phyloP scores from a whole-genome alignment of 2,888 invertebrate genomes.

The Panopea generosa region DNA sequence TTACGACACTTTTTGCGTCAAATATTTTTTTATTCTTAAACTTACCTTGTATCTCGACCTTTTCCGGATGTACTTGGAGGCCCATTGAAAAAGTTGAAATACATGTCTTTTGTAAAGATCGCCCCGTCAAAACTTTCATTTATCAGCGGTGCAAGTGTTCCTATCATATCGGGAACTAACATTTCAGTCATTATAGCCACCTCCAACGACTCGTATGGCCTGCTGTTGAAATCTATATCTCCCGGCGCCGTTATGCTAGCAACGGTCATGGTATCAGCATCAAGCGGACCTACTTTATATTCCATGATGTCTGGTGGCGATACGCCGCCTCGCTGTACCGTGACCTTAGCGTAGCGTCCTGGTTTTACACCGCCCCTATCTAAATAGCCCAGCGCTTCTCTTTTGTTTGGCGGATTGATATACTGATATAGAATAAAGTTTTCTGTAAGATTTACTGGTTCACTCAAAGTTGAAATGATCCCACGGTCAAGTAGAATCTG shows the following conservation, averaged over 20 bases:
- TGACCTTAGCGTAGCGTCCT: slow-evolving; percentile 62
- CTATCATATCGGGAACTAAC: slow-evolving; percentile 38
- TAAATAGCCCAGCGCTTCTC: slow-evolving; percentile 56
- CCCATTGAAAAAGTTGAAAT: slow-evolving; percentile 51
- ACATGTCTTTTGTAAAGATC: slow-evolving; percentile 54
- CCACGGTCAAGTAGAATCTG: slow-evolving; percentile 31
- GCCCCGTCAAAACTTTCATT: slow-evolving; percentile 68
- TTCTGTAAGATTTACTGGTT: slow-evolving; percentile 45
- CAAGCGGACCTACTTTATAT: slow-evolving; percentile 70
- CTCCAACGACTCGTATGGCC: slow-evolving; percentile 67
- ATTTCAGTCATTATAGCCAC: slow-evolving; percentile 47
- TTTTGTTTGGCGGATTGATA: slow-evolving; percentile 61
- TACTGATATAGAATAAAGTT: slow-evolving; percentile 63
- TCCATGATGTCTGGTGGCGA: slow-evolving; percentile 65
- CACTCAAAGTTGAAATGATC: slow-evolving; percentile 45
- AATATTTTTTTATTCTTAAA: too few relatives aligned
- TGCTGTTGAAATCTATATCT: slow-evolving; percentile 64
- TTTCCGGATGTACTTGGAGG: slow-evolving; percentile 51
- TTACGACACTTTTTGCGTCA: too few relatives aligned
- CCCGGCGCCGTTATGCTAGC: slow-evolving; percentile 37
- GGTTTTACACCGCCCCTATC: slow-evolving; percentile 61
- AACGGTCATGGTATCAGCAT: slow-evolving; percentile 25
- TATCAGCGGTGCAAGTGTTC: slow-evolving; percentile 48
- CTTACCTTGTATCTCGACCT: slow-evolving; percentile 55
- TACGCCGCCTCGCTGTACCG: slow-evolving; percentile 58